Evolutionary conservation across 64 coral and sea anemone species (phyloP), one percentile per base, ranked within the genome.

Genomic region (Pocillopora verrucosa): DNA sequence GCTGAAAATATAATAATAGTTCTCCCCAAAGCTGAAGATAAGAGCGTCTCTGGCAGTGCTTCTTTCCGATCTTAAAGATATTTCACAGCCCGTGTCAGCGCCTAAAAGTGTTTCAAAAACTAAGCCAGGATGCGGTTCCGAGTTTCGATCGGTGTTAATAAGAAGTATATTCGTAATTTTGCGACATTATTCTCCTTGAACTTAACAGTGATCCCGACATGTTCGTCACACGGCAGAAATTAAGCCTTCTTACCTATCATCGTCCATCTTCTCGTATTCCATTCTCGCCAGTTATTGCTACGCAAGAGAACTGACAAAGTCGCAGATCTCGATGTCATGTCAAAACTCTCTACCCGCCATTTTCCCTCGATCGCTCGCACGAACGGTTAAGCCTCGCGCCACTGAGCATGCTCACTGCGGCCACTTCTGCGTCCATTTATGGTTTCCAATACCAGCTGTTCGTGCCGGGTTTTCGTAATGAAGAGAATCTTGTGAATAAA

Each of bases 231-330:
- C 19, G 13, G 22, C 41, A 11, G 22, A 58, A 56, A 72, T 20
- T 16, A 14, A n/a, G 3, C 13, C 5, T 12, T 56, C 90, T 80
- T 87, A 87, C 83, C 90, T 92, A 19, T 92, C 90, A 16, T 92
- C 90, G 62, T 86, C 74, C 90, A 92, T 92, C 83, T 92, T 92
- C 35, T 92, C 90, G 58, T 92, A 92, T 76, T 84, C 90, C 90
- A 92, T 92, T 87, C 82, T 92, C 65, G 84, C 63, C 86, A 80
- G 60, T 77, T 87, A 30, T 25, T 74, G 26, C 82, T 76, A 36
- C 17, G 61, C 34, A 45, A 74, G 36, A 61, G 63, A 36, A 73
- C 83, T 68, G 75, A 75, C 83, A 78, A 92, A 79, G 63, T 26
- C 90, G 24, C 75, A 72, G 82, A 22, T 72, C 64, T 85, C 13